A percentile compares a stretch with the other conserved stretches of the same genome.
Conservation (phyloP, 2,113 vertebrate genomes). For the Sander vitreus region DNA sequence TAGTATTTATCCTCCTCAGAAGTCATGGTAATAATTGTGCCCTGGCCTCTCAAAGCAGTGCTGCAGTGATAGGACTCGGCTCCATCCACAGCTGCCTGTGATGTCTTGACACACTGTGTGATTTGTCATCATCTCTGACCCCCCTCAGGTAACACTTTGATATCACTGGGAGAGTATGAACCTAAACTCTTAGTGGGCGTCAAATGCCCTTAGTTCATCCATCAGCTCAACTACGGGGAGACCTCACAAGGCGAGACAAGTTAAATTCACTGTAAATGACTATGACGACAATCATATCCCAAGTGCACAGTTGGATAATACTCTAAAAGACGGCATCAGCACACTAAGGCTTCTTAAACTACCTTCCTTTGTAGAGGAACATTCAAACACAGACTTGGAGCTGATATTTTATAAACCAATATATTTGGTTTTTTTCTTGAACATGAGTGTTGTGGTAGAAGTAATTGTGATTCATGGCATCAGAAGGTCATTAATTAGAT, state of each 20-base stretch:
- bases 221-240: slow-evolving; percentile 44
- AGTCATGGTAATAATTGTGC: slow-evolving; percentile 77
- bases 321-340: slow-evolving; percentile 12
- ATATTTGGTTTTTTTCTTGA: neutral
- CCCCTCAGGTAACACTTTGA: slow-evolving; percentile 81
- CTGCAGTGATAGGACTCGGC: slow-evolving; percentile 51
- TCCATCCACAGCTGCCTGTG: slow-evolving; percentile 72
- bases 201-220: slow-evolving; percentile 65
- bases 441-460: neutral
- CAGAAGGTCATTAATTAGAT: slow-evolving; percentile 37
- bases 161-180: slow-evolving; percentile 64
- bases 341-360: neutral
- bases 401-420: neutral
- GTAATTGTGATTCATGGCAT: slow-evolving; percentile 1
- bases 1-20: slow-evolving; percentile 76
- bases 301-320: slow-evolving; percentile 1
- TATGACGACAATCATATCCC: slow-evolving; percentile 44
- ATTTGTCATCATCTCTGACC: slow-evolving; percentile 79
- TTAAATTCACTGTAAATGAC: slow-evolving; percentile 54
- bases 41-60: slow-evolving; percentile 61
- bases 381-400: neutral
- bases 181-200: slow-evolving; percentile 62
- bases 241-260: slow-evolving; percentile 46
- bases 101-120: slow-evolving; percentile 79
- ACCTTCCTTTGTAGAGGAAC: neutral